These are phyloP conservation scores for Neomorphus geoffroyi DNA, from an alignment of 2,797 vertebrate genomes.

Conservation along the genomic window DNA sequence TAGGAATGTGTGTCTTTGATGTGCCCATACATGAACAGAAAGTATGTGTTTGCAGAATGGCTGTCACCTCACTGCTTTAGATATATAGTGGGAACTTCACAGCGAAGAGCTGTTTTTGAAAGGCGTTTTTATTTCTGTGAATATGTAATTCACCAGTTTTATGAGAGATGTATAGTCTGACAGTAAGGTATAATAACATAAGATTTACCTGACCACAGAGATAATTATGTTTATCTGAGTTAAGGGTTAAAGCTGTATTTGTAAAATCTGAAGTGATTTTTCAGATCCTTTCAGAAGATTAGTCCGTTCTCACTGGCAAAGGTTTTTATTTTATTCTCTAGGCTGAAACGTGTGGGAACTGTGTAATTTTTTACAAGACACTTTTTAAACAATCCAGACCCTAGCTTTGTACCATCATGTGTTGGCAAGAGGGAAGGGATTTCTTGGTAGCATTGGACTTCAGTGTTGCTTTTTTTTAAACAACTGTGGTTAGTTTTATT, in stretches of 20 bases:
- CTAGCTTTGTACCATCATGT: neutral
- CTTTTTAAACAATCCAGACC: neutral
- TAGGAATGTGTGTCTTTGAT: neutral
- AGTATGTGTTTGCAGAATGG: neutral
- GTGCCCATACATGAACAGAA: neutral
- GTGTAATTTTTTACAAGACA: neutral
- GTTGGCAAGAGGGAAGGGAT: neutral
- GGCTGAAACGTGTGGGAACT: neutral
- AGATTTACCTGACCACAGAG: neutral
- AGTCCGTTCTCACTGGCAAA: neutral
- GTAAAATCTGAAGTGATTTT: neutral
- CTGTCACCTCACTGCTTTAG: accelerated
- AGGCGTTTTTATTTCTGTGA: neutral
- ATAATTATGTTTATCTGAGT: neutral
- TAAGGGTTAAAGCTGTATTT: neutral
- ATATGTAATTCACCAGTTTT: neutral
- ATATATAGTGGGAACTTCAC: neutral
- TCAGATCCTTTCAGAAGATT: neutral
- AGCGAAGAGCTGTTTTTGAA: neutral
- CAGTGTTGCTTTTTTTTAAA: neutral
- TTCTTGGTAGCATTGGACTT: neutral
- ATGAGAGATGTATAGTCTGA: neutral
- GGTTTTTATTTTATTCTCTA: neutral
- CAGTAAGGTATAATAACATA: neutral
- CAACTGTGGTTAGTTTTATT: neutral